Conservation (phyloP, 2,888 invertebrate species). For the Zaprionus obscuricornis region DNA sequence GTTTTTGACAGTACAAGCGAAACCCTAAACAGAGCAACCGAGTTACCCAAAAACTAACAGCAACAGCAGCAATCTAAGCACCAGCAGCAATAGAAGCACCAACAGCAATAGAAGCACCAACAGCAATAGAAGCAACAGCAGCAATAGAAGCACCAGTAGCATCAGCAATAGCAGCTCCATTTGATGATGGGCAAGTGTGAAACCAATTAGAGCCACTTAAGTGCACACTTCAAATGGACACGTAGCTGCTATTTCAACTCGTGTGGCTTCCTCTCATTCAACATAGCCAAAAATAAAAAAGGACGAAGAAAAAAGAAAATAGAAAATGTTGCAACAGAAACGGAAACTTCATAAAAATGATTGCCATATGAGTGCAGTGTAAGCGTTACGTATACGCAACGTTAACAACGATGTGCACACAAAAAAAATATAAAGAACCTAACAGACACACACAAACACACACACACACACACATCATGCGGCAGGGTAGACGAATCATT, state of each 20-base stretch:
- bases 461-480: neutral
- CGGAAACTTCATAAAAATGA: constrained; percentile 61
- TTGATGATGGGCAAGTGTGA: constrained; percentile 73
- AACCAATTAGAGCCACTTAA: constrained; percentile 80
- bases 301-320: no score
- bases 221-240: constrained; percentile 73
- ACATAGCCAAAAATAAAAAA: neutral
- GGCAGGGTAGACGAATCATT: constrained; percentile 1
- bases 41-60: constrained; percentile 27
- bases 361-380: constrained; percentile 56
- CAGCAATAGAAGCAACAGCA: constrained; percentile 24
- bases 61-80: constrained; percentile 37
- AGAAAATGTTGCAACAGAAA: constrained; percentile 26
- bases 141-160: constrained; percentile 15
- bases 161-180: constrained; percentile 53
- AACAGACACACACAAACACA: constrained; percentile 17
- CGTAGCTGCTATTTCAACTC: constrained; percentile 32
- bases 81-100: constrained; percentile 33
- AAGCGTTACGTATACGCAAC: constrained; percentile 69
- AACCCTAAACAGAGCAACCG: neutral
- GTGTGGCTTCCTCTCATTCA: neutral
- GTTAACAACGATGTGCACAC: constrained; percentile 58
- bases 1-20: constrained; percentile 61
- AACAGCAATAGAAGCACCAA: constrained; percentile 25
- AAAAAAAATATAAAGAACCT: constrained; percentile 29